Percentiles rank a stretch among this genome's conserved stretches.
Conservation (phyloP, 2,888 invertebrate genomes). For the Baronia brevicornis region DNA sequence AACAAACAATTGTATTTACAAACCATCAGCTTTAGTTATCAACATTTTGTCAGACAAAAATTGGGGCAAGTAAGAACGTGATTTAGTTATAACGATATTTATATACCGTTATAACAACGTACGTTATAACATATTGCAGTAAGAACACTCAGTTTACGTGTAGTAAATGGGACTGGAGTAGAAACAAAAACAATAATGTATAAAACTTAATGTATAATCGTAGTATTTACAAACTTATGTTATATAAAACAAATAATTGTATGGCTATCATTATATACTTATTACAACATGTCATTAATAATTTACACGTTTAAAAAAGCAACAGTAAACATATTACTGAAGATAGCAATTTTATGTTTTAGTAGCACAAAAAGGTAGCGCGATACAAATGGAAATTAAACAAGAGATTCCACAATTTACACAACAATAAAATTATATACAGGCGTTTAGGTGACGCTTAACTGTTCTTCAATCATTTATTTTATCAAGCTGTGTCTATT, state of each 20-base stretch:
- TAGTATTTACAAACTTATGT: constrained; percentile 73
- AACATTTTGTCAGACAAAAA: no score
- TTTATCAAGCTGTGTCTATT: constrained; percentile 28
- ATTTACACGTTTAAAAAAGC: constrained; percentile 72
- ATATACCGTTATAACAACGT: no score
- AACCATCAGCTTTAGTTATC: no score
- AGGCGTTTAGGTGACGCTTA: constrained; percentile 55
- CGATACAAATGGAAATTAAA: constrained; percentile 61
- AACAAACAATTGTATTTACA: no score
- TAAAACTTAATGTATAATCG: constrained; percentile 76
- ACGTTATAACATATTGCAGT: no score
- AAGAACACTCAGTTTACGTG: not conserved
- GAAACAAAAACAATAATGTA: constrained; percentile 68
- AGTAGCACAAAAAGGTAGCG: constrained; percentile 60
- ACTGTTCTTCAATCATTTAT: constrained; percentile 30
- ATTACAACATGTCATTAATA: constrained; percentile 72
- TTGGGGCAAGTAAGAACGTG: no score
- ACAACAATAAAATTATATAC: constrained; percentile 63
- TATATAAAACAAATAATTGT: constrained; percentile 75
- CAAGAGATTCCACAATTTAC: constrained; percentile 71
- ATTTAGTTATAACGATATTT: no score
- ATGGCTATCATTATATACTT: constrained; percentile 73
- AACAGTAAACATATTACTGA: constrained; percentile 66
- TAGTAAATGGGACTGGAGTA: constrained; percentile 24
- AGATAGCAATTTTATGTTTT: constrained; percentile 55